phyloP scores from a whole-genome alignment of 1,140 invertebrate species.

The Sogatella furcifera region DNA sequence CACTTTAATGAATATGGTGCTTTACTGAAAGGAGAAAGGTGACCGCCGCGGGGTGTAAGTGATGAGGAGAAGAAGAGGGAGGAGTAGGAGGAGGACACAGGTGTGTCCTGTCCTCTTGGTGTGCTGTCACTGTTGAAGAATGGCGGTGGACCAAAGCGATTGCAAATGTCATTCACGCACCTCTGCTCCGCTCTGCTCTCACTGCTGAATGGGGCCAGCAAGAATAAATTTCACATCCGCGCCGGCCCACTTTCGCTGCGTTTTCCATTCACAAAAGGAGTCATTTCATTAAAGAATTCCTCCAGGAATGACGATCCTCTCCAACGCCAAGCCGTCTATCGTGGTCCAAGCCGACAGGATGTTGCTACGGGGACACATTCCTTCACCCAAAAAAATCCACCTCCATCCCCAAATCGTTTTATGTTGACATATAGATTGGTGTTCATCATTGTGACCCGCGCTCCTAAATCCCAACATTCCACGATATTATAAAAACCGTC shows the following conservation, averaged over 20 bases:
- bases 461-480: too few relatives aligned
- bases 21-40: neutral
- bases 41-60: neutral
- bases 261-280: neutral
- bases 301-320: too few relatives aligned
- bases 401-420: too few relatives aligned
- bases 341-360: too few relatives aligned
- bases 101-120: neutral
- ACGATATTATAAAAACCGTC: too few relatives aligned
- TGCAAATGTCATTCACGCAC: neutral
- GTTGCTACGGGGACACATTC: too few relatives aligned
- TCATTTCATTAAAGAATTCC: neutral
- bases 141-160: neutral
- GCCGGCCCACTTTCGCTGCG: neutral
- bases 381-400: too few relatives aligned
- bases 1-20: too few relatives aligned
- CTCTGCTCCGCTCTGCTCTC: neutral
- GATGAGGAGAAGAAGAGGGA: neutral
- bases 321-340: too few relatives aligned
- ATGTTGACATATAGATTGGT: too few relatives aligned
- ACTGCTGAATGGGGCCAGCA: neutral
- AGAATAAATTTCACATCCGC: slow-evolving; percentile 1
- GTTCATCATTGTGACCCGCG: too few relatives aligned
- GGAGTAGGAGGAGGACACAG: neutral
- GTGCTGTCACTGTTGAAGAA: neutral